These are phyloP conservation scores for Mandrillus leucophaeus DNA, from an alignment of 2,113 vertebrate genomes.

Conservation along the genomic window DNA sequence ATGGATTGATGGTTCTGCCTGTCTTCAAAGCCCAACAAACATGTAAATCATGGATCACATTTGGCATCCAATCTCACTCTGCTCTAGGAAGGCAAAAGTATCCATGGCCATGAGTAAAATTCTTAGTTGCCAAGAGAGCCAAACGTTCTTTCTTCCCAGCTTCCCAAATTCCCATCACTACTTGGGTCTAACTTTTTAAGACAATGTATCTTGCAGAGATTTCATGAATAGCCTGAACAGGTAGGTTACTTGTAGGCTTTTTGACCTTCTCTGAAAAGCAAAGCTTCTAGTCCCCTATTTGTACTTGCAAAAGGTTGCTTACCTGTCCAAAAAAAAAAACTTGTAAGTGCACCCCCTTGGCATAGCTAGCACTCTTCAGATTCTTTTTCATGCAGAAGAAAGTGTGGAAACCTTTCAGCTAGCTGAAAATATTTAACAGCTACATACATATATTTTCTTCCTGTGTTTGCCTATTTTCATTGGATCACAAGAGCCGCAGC, in stretches of 20 bases:
- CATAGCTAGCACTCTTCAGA: not conserved
- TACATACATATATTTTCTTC: not conserved
- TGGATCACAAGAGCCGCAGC: not conserved
- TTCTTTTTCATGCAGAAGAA: slow-evolving; percentile 8
- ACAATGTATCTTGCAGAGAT: not conserved
- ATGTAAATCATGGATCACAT: not conserved
- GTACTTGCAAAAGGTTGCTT: not conserved
- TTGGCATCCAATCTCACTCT: not conserved
- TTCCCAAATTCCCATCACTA: not conserved
- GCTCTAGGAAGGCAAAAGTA: not conserved
- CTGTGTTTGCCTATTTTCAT: slow-evolving; percentile 39
- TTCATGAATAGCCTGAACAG: not conserved
- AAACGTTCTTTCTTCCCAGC: not conserved
- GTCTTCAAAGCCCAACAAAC: slow-evolving; percentile 25
- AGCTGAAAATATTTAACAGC: slow-evolving; percentile 9
- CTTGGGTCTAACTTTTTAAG: not conserved
- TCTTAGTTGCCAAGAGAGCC: not conserved
- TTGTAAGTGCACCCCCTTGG: not conserved
- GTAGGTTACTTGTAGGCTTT: not conserved
- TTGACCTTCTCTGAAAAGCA: not conserved
- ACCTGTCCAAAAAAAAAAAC: not conserved
- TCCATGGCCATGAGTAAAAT: not conserved
- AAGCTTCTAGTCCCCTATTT: not conserved
- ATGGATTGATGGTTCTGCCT: not conserved
- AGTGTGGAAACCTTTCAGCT: not conserved